Evolutionary conservation across 2,113 vertebrate genomes (phyloP), one percentile per base, ranked within the genome.

Genomic region (Dermatemys mawii): DNA sequence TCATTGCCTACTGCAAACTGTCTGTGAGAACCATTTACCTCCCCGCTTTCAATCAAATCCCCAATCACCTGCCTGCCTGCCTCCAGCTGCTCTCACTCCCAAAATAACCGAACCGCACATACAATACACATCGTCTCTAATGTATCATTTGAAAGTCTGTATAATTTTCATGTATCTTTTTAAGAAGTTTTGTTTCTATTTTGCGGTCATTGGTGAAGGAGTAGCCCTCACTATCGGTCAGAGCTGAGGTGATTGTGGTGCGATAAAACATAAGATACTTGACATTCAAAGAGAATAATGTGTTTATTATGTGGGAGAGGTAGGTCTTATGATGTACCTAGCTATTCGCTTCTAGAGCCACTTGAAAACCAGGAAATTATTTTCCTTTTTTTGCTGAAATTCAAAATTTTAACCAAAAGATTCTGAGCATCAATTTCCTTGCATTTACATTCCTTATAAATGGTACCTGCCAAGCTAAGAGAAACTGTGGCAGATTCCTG

Each of bases 311-410:
- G 96, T 95, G 96, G 95, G 92, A 92, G 94, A 78, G 1, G 26
- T 6, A 91, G 51, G 70, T 6, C 90, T 63, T 44, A 3, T 60
- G 88, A 90, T 41, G 94, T 94, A 93, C 91, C 90, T 67, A 93
- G 75, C 54, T 38, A 2, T 80, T 84, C 92, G 84, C 94, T 94
- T 96, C 93, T 96, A 95, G 93, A 94, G 94, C 93, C 83, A 93
- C 95, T 97, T 96, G 78, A 96, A 95, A 96, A n/a, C 96, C 32
- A 97, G 97, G 95, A 94, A 95, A 93, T 73, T 16, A 35, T 92
- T 55, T 81, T 81, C 83, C 48, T 5, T 35, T 84, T 44, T 55
- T 53, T 82, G 49, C 75, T 83, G 38, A 93, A 95, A 93, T 84
- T 87, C 84, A 63, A 70, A 89, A 78, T 54, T 55, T 85, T 87